A percentile compares a stretch with the other conserved stretches of the same genome.
Evolutionary conservation across 2,888 invertebrate species (phyloP).

Genomic region (Mermis nigrescens): DNA sequence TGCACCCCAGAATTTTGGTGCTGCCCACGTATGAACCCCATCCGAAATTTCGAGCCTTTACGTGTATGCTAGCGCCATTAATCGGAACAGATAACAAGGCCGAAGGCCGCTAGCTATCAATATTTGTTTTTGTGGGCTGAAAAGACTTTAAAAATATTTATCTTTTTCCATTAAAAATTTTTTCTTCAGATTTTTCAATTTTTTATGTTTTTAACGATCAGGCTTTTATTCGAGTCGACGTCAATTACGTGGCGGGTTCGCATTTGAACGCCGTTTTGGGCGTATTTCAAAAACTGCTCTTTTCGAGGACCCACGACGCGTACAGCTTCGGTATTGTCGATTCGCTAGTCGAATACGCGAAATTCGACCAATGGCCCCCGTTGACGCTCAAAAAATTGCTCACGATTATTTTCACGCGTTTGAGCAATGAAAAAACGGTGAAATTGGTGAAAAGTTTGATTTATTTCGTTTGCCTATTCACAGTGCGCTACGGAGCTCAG

Average conservation of each 20-base stretch:
- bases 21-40: too few relatives aligned
- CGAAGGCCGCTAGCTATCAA: too few relatives aligned
- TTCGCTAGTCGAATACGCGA: conserved; percentile 59
- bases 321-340: conserved; percentile 83
- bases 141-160: conserved; percentile 3
- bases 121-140: too few relatives aligned
- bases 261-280: conserved; percentile 57
- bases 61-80: too few relatives aligned
- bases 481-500: conserved; percentile 55
- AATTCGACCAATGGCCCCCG: conserved; percentile 44
- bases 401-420: conserved; percentile 70
- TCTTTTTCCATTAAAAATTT: not conserved
- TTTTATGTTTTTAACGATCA: not conserved
- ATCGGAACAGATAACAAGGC: too few relatives aligned
- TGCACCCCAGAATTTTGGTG: too few relatives aligned
- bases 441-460: conserved; percentile 71
- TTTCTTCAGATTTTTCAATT: not conserved
- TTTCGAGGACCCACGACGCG: conserved; percentile 81
- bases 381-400: conserved; percentile 46
- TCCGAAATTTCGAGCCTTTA: too few relatives aligned
- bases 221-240: conserved; percentile 35
- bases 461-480: conserved; percentile 59
- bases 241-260: conserved; percentile 48
- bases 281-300: conserved; percentile 84
- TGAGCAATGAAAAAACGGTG: conserved; percentile 77